Evolutionary conservation across 1,140 invertebrate genomes (phyloP).

Genomic region (Ectropis grisescens): DNA sequence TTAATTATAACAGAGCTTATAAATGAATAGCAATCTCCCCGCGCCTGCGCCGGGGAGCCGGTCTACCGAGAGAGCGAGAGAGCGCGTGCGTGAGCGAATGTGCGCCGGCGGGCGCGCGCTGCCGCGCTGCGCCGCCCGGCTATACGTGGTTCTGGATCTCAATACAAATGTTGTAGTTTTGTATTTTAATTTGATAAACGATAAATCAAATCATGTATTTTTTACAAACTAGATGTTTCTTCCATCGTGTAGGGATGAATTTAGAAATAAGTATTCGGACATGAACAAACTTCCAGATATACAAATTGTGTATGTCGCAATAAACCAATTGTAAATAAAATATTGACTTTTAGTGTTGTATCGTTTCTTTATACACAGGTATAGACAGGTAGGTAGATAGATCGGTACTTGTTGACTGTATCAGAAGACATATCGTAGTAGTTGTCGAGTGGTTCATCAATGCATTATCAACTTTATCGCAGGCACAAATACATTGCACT

Average conservation of each 20-base stretch:
- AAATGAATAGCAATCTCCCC: conserved; percentile 21
- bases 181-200: conserved; percentile 50
- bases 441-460: too few relatives aligned
- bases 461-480: too few relatives aligned
- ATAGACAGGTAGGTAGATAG: too few relatives aligned
- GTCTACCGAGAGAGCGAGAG: conserved; percentile 10
- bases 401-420: too few relatives aligned
- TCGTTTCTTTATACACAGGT: too few relatives aligned
- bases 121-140: conserved; percentile 15
- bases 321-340: conserved; percentile 65
- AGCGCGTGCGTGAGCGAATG: conserved; percentile 20
- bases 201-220: conserved; percentile 64
- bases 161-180: conserved; percentile 57
- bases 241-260: conserved; percentile 55
- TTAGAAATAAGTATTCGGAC: conserved; percentile 53
- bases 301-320: conserved; percentile 50
- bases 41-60: conserved; percentile 16
- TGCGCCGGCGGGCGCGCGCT: conserved; percentile 1
- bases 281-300: conserved; percentile 64
- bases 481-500: too few relatives aligned
- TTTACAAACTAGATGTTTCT: conserved; percentile 56
- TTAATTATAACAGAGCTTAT: conserved; percentile 48
- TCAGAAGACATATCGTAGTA: too few relatives aligned
- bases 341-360: conserved; percentile 33
- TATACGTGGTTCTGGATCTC: conserved; percentile 52